Percentiles rank a stretch among this genome's conserved stretches.
Conservation (phyloP, 2,888 invertebrate species). For the Agrochola lychnidis region DNA sequence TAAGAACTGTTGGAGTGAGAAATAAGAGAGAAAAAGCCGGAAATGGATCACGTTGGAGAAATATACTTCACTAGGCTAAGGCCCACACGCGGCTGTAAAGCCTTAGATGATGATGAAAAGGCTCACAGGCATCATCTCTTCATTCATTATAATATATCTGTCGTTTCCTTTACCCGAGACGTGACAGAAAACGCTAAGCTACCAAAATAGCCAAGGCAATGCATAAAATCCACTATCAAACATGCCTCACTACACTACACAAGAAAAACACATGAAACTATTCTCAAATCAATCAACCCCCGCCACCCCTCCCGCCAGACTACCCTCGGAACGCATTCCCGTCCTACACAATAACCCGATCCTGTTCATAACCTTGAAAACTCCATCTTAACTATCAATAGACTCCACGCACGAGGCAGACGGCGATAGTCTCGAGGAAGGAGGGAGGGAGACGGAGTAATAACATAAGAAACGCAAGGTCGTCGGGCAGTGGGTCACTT, state of each 20-base stretch:
- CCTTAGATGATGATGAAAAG: too few relatives aligned
- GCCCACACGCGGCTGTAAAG: too few relatives aligned
- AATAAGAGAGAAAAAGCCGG: too few relatives aligned
- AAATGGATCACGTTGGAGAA: too few relatives aligned
- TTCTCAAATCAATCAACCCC: constrained; percentile 47
- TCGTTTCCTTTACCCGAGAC: not conserved
- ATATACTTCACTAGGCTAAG: too few relatives aligned
- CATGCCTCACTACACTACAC: not conserved
- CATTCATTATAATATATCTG: not conserved
- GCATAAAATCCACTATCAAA: not conserved
- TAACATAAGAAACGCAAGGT: constrained; percentile 90
- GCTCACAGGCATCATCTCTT: not conserved
- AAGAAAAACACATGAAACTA: constrained; percentile 38
- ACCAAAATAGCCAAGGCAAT: not conserved
- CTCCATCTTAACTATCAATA: constrained; percentile 85
- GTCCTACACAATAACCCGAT: constrained; percentile 62
- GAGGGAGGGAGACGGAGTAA: constrained; percentile 80
- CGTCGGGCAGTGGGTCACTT: constrained; percentile 89
- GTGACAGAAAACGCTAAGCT: not conserved
- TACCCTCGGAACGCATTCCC: constrained; percentile 56
- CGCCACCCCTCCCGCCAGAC: constrained; percentile 7
- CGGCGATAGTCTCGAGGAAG: constrained; percentile 58
- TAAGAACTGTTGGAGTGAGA: too few relatives aligned
- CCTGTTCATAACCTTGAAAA: constrained; percentile 67
- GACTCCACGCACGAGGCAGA: constrained; percentile 80